Evolutionary conservation across 2,888 invertebrate genomes (phyloP).

Genomic region (Tenthredo amoena): DNA sequence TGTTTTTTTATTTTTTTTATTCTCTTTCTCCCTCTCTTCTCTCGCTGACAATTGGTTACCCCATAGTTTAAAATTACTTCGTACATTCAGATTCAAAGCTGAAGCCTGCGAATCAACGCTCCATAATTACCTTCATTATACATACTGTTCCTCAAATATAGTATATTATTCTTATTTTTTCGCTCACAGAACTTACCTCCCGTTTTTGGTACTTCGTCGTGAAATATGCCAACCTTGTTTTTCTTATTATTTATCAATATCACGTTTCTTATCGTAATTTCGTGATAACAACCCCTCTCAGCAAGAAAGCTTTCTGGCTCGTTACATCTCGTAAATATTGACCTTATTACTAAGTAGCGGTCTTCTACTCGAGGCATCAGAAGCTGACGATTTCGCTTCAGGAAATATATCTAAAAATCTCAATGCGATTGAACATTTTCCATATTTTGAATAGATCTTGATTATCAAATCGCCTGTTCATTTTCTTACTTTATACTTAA

Average conservation of each 20-base stretch:
- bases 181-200: not conserved
- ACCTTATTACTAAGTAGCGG: slow-evolving; percentile 18
- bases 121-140: not conserved
- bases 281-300: slow-evolving; percentile 6
- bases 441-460: slow-evolving; percentile 7
- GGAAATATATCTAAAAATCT: not conserved
- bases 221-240: not conserved
- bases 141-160: not conserved
- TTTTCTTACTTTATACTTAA: not conserved
- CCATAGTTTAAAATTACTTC: slow-evolving; percentile 16
- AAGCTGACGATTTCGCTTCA: not conserved
- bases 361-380: not conserved
- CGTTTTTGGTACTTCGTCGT: not conserved
- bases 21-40: not conserved
- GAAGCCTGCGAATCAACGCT: not conserved
- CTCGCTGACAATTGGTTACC: slow-evolving; percentile 4
- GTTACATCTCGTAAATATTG: slow-evolving; percentile 31
- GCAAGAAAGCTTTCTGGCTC: slow-evolving; percentile 17
- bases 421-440: not conserved
- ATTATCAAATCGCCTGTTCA: not conserved
- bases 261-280: slow-evolving; percentile 31
- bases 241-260: slow-evolving; percentile 1
- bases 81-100: not conserved
- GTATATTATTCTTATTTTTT: not conserved
- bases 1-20: not conserved